phyloP scores from a whole-genome alignment of 1,140 invertebrate species.

The Oppia nitens region DNA sequence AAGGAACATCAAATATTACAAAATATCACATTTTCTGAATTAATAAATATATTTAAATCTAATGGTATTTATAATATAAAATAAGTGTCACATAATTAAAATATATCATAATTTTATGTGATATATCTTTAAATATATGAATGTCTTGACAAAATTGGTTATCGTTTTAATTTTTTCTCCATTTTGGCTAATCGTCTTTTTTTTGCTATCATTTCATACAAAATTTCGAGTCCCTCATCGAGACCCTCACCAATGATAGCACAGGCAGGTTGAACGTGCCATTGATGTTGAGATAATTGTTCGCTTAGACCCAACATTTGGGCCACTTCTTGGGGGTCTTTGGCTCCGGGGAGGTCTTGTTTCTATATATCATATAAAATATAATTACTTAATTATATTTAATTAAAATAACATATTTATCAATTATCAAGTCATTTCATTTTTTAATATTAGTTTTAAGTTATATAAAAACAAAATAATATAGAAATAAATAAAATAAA shows the following conservation, averaged over 20 bases:
- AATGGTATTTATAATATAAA: too few species aligned
- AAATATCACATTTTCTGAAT: too few species aligned
- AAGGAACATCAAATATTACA: too few species aligned
- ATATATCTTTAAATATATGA: too few species aligned
- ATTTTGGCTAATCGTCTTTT: conserved; percentile 71
- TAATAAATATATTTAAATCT: too few species aligned
- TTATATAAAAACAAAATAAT: too few species aligned
- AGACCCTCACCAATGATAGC: conserved; percentile 91
- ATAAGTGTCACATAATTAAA: too few species aligned
- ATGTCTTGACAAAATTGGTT: too few species aligned
- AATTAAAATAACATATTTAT: conserved; percentile 77
- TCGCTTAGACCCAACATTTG: conserved; percentile 69
- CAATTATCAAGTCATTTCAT: conserved; percentile 75
- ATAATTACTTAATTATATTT: conserved; percentile 91
- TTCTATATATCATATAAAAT: conserved; percentile 96
- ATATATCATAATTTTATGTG: too few species aligned
- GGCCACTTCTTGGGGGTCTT: conserved; percentile 67
- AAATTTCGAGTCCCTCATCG: conserved; percentile 73
- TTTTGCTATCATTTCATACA: conserved; percentile 88
- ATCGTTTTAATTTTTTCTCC: too few species aligned
- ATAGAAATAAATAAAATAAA: too few species aligned
- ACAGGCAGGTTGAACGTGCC: conserved; percentile 80
- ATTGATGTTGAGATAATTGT: conserved; percentile 46
- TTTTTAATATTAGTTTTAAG: conserved; percentile 91
- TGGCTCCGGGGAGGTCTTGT: conserved; percentile 74